Percentiles rank a stretch among this genome's conserved stretches.
Conservation (phyloP, 2,888 invertebrate genomes). For the Patella caerulea region DNA sequence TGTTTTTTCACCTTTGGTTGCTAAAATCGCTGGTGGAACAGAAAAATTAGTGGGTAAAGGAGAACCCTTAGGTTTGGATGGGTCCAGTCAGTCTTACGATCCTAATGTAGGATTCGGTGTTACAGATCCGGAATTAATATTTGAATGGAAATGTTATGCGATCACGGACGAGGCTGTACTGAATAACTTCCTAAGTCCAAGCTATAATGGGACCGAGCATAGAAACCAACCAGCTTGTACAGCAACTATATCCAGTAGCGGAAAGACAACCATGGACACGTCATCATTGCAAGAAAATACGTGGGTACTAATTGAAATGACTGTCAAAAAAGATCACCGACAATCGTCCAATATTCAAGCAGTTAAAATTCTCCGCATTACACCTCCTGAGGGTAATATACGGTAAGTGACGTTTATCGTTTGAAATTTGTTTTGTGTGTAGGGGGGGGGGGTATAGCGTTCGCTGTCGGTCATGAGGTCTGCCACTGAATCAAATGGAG, state of each 20-base stretch:
- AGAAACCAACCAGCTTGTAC: neutral
- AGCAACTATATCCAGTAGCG: neutral
- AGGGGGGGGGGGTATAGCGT: too few species aligned
- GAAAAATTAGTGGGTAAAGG: constrained; percentile 10
- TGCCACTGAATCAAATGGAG: too few species aligned
- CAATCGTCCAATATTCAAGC: neutral
- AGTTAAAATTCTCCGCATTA: neutral
- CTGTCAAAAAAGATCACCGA: neutral
- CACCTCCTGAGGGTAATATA: neutral
- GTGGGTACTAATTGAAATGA: neutral
- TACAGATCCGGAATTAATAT: neutral
- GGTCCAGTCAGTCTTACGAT: neutral
- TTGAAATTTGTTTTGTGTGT: too few species aligned
- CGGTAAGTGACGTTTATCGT: neutral
- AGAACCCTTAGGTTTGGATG: neutral
- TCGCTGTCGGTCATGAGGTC: too few species aligned
- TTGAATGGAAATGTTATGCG: neutral
- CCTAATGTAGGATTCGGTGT: neutral
- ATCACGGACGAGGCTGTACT: neutral
- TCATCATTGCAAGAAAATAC: neutral
- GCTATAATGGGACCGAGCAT: neutral
- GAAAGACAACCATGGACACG: neutral
- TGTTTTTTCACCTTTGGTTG: constrained; percentile 15
- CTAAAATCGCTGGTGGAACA: constrained; percentile 17
- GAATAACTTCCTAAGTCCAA: neutral